Evolutionary conservation across 2,888 invertebrate genomes (phyloP), one percentile per base, ranked within the genome.

Genomic region (Deroplatys truncata): DNA sequence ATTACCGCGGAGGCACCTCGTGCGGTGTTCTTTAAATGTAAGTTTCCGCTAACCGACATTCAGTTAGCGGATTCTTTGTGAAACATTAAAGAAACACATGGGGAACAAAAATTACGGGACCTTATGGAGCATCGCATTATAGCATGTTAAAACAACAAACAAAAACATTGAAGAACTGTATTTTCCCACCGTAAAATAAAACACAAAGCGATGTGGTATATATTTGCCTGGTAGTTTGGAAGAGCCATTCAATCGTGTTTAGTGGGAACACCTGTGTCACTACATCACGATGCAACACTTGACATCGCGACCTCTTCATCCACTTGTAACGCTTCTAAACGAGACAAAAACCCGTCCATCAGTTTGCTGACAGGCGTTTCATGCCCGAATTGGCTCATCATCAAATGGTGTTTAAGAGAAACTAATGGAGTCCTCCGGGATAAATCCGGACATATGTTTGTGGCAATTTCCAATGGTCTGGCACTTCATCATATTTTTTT

Each of bases 401-500:
- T 72, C 25, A 20, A 72, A 72, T 72, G 20, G 25, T 72, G 56
- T 72, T 72, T 72, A 72, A 15, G 56, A 72, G 56, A 16, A 72
- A 4, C 4, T 72, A 20, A 72, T 72, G 56, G 56, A 72, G 25
- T 72, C 5, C 4, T 20, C 20, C 16, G 7, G 20, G 56, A 72
- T 72, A 16, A 72, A 72, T 72, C 25, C 25, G 20, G 25, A 72
- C 56, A 72, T 16, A 20, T 72, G 56, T 72, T 72, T 72, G 56
- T 72, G 56, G 56, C 56, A 72, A 72, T 20, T 72, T 72, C 56
- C 20, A 72, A 7, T 72, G 56, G 56, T 72, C 20, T 15, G 31
- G 20, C 49, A 31, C 87, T 87, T 87, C 25, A 82, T 87, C 87
- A 83, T 82, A 28, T 82, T 87, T 87, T n/a, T 87, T 87, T 35